These are phyloP conservation scores for Gymnarchus niloticus DNA, from an alignment of 2,113 vertebrate species.

Conservation along the genomic window DNA sequence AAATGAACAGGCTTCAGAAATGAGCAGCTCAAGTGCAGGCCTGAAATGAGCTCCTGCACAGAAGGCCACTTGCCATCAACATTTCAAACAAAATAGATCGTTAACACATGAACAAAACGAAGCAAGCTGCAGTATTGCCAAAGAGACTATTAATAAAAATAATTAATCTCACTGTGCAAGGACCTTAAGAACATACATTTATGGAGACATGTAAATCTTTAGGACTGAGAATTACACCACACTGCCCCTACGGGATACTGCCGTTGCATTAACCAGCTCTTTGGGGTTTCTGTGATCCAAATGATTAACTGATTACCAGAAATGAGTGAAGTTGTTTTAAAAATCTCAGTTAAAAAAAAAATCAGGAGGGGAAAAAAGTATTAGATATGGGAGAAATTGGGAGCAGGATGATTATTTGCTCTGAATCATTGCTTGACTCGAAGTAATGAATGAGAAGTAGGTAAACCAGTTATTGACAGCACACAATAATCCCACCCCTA, in stretches of 20 bases:
- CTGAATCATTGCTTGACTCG: background rate
- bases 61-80: background rate
- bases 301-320: background rate
- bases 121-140: too few species aligned
- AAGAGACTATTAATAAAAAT: too few species aligned
- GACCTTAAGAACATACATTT: background rate
- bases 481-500: background rate
- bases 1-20: background rate
- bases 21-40: background rate
- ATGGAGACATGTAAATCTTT: background rate
- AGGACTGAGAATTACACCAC: background rate
- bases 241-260: background rate
- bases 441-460: background rate
- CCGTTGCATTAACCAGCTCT: background rate
- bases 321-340: background rate
- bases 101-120: background rate
- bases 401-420: background rate
- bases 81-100: background rate
- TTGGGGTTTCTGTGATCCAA: background rate
- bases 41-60: background rate
- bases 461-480: background rate
- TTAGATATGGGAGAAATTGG: background rate
- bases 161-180: background rate
- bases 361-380: background rate
- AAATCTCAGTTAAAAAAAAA: background rate